Evolutionary conservation across 2,113 vertebrate genomes (phyloP), one percentile per base, ranked within the genome.

Genomic region (Oxyura jamaicensis): DNA sequence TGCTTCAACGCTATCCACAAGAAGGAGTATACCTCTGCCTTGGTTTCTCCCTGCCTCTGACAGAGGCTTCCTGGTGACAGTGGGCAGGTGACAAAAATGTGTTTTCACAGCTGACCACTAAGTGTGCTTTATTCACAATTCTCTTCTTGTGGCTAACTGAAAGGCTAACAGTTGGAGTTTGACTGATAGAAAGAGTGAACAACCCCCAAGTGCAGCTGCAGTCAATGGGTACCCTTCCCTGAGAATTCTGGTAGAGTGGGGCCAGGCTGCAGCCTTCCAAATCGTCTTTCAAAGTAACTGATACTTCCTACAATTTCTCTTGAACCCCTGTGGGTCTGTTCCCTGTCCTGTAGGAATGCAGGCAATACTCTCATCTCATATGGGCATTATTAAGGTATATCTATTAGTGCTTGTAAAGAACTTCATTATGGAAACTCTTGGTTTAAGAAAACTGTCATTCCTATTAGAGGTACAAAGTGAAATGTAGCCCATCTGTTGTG

Each of bases 401-500:
- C 75, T 39, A 44, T 20, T 48, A 18, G 17, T 13, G 44, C 81
- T 92, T 84, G 25, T 82, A 73, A 84, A 79, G 53, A 79, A 68
- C 3, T 53, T 86, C 0, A 39, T 71, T 29, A 25, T 8, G 36
- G 18, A 60, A 93, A 72, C 17, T 13, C 22, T 86, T 78, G 0
- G 1, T 86, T 86, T 90, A 86, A 85, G 46, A 78, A 59, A 96
- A 55, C 39, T 82, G 58, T 74, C 86, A 66, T 93, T 95, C 41
- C 23, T 50, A 66, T 88, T 94, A 91, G 59, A 93, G 63, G 23
- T 95, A 79, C 17, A 78, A 71, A 86, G 66, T 62, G 76, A 91
- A 94, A 94, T 88, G 75, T 85, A 73, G 55, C 82, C 79, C 95
- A 79, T 83, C 77, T 95, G 79, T 86, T 93, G 25, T 75, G 39